Base-by-base conservation (phyloP, 2,888 invertebrate genomes). In the Eremobia ochroleuca region DNA sequence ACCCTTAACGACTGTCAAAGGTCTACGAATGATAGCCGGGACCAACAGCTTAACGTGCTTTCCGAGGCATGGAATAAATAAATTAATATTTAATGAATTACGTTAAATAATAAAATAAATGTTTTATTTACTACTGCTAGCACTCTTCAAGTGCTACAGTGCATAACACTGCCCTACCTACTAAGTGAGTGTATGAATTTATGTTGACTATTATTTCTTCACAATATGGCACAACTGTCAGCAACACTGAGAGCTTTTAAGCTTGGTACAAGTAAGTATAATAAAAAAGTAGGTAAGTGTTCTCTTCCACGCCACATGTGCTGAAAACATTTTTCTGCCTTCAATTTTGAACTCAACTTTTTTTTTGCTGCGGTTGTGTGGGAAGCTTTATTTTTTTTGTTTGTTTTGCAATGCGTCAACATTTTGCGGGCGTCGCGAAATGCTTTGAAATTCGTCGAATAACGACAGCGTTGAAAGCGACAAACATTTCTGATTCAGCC, bases 391-490 rank as follows among this genome's bases (percentile, higher is more conserved):
- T 43, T 85, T 83, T 65, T 73, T 67, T 40, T 62, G 40, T 85
- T 67, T 37, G 66, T 79, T 79, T 81, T 79, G 18, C 37, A 71
- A 46, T 70, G 62, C 77, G 67, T 64, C 73, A 73, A 73, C 73
- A 67, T 69, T 59, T 67, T 83, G 66, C 49, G 67, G 65, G 67
- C 52, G 43, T 31, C 34, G 52, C 13, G 58, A 77, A 77, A 86
- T 77, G 68, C 73, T 73, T 83, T 83, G 66, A 78, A 73, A 73
- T 77, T 67, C 86, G 62, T 73, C 68, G 71, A 82, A 85, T 55
- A 79, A 83, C 78, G 31, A 40, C 83, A 82, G 76, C 64, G 40
- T 46, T 78, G 78, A 46, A 65, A 62, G n/a, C 46, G 58, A 46
- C 58, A 43, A 49, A 81, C 31, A 40, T 62, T 68, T 85, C 67